Evolutionary conservation across 2,797 vertebrate species (phyloP).

Genomic region (Hydrophis major): DNA sequence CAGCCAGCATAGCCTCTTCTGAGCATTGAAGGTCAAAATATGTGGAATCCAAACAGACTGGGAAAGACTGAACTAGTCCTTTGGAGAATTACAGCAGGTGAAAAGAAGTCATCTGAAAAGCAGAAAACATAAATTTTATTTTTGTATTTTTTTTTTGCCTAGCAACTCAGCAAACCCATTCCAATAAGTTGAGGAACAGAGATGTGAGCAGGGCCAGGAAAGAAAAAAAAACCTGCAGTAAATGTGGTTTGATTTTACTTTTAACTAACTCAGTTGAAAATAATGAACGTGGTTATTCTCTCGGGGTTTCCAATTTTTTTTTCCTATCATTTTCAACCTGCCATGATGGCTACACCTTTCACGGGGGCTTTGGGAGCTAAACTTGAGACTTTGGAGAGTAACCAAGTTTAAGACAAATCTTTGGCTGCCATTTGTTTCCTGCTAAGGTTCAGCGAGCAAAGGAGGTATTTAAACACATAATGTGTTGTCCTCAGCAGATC

Average conservation of each 20-base stretch:
- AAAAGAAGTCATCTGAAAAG: neutral
- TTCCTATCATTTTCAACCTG: neutral
- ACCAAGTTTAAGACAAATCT: neutral
- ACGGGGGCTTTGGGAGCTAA: neutral
- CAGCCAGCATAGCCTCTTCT: neutral
- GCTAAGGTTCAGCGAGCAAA: neutral
- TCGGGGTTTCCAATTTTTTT: neutral
- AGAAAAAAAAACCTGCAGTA: neutral
- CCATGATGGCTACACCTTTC: neutral
- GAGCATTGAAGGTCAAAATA: neutral
- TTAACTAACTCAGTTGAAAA: neutral
- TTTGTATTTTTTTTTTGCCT: neutral
- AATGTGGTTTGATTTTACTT: neutral
- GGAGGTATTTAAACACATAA: neutral
- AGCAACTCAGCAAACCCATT: neutral
- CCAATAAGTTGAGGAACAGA: neutral
- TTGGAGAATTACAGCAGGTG: neutral
- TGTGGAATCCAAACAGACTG: neutral
- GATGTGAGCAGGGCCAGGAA: neutral
- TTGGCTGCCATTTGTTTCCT: neutral
- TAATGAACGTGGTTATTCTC: neutral
- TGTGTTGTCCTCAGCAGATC: neutral
- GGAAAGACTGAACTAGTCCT: neutral
- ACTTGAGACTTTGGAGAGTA: neutral
- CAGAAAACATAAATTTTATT: neutral